phyloP scores from a whole-genome alignment of 2,113 vertebrate species.

The Tychaedon coryphoeus region DNA sequence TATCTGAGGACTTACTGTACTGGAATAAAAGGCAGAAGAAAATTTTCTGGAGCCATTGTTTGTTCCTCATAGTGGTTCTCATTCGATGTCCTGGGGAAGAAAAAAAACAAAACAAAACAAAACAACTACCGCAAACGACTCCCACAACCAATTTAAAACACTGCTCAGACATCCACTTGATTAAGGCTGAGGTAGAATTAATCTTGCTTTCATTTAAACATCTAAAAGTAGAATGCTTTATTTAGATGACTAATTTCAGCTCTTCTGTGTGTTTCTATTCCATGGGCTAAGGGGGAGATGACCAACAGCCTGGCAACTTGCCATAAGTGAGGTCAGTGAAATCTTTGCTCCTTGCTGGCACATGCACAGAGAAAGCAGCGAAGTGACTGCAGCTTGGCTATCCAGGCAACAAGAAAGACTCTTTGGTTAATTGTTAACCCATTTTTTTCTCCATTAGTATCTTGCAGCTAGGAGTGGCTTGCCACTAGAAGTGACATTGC shows the following conservation, averaged over 20 bases:
- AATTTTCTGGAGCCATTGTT: not conserved
- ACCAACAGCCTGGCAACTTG: not conserved
- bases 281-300: not conserved
- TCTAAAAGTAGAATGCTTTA: not conserved
- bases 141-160: not conserved
- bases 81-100: not conserved
- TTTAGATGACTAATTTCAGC: not conserved
- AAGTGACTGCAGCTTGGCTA: not conserved
- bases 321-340: not conserved
- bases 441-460: not conserved
- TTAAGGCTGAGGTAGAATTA: not conserved
- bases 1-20: constrained; percentile 54
- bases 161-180: not conserved
- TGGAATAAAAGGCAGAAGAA: constrained; percentile 57
- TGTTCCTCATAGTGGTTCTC: constrained; percentile 56
- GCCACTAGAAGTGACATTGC: not conserved
- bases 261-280: not conserved
- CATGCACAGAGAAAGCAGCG: not conserved
- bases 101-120: not conserved
- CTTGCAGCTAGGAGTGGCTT: not conserved
- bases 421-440: not conserved
- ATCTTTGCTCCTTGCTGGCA: not conserved
- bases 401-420: not conserved
- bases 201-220: not conserved
- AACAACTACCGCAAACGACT: not conserved